Conservation (phyloP, 1,140 invertebrate genomes). For the Listronotus bonariensis region DNA sequence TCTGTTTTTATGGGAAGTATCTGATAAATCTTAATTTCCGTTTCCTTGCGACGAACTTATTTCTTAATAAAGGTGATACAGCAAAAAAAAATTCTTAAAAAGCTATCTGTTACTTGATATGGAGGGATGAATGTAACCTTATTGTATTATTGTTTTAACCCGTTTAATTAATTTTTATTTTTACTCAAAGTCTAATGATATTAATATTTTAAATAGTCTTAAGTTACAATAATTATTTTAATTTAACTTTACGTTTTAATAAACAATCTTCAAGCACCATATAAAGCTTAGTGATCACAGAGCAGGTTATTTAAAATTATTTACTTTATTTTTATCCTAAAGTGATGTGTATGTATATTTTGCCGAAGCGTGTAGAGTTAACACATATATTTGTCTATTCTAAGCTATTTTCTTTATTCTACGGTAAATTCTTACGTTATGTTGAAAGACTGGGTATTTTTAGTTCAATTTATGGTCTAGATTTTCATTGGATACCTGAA, state of each 20-base stretch:
- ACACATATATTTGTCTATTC: no score
- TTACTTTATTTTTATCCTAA: slow-evolving; percentile 3
- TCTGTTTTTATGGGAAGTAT: no score
- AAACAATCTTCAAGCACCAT: slow-evolving; percentile 11
- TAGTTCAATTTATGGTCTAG: not conserved
- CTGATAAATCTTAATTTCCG: not conserved
- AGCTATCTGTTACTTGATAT: no score
- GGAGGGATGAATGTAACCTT: no score
- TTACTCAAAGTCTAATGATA: no score
- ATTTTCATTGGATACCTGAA: not conserved
- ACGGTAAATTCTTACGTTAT: not conserved
- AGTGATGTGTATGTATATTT: slow-evolving; percentile 13
- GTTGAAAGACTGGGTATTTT: slow-evolving; percentile 17
- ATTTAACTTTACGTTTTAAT: not conserved
- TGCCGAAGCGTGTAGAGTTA: slow-evolving; percentile 4
- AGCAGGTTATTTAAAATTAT: slow-evolving; percentile 22
- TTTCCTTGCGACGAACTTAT: not conserved
- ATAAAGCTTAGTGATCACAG: slow-evolving; percentile 37
- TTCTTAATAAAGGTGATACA: not conserved
- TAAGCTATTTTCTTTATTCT: not conserved
- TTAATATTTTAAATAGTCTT: no score
- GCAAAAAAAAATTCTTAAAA: no score
- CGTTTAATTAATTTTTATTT: no score
- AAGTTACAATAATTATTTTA: no score
- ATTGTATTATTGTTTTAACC: no score